Base-by-base conservation (phyloP, 2,888 invertebrate genomes). In the Leucoma salicis region DNA sequence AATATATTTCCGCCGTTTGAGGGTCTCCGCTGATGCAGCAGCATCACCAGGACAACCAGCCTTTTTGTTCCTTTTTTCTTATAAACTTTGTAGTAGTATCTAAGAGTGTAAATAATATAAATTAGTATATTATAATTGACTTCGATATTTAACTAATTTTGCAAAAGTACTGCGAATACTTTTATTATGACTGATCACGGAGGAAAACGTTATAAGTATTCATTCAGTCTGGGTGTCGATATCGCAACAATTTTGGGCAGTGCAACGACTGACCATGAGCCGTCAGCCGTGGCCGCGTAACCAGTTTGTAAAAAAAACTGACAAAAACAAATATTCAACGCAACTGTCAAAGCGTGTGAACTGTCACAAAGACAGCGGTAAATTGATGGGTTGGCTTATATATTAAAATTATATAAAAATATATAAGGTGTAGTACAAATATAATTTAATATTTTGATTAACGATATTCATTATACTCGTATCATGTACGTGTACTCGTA, bases 201-300 rank as follows among this genome's bases (percentile, higher is more conserved):
- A 65, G 64, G 59, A 65, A 71, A 70, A 61, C 57, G 49, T 49
- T 45, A 57, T 50, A 53, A 27, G n/a, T 53, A 42, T 38, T 42
- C 56, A 74, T 70, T 68, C 69, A 72, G 65, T 62, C n/a, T 62
- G 58, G 52, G 48, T 64, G 62, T 63, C 55, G 57, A 60, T 59
- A 55, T 46, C 49, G 44, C 50, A 41, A 51, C 51, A 53, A 58
- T 62, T 57, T 55, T 44, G 46, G 47, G 39, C 54, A 58, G 68
- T 70, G 72, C 69, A 69, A 63, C 35, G 60, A 39, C 49, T 66
- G 74, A 46, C 78, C 77, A 55, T 77, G 74, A 70, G 49, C 18
- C 32, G 27, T 77, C 74, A 70, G 49, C 18, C 32, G 27, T 60
- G 74, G 77, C 67, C 70, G 57, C 46, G 41, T 35, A 42, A 49